Evolutionary conservation across 2,113 vertebrate genomes (phyloP), one percentile per base, ranked within the genome.

Genomic region (Epinephelus lanceolatus): DNA sequence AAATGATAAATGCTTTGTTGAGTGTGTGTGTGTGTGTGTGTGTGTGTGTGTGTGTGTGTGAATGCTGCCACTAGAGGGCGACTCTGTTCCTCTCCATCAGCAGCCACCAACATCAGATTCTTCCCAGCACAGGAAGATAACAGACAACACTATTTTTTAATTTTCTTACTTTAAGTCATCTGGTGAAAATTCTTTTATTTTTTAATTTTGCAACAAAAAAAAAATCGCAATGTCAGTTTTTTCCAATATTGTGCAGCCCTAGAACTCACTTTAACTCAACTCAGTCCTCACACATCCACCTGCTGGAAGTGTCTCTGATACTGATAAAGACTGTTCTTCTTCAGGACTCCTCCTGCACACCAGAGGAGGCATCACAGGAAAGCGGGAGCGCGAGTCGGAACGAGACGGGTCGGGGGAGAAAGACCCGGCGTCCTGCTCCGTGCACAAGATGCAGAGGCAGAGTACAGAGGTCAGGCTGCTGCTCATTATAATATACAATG

Each of bases 321-420:
- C 5, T 1, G 3, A 37, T 7, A 0, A 66, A 0, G 4, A 45
- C 42, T 40, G 4, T 27, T 74, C 5, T 49, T 25, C n/a, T 57
- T 17, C 89, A 95, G 95, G 92, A 55, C 89, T 84, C 45, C 45
- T 91, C 33, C 59, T 90, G 40, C 93, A 94, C 86, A 56, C 47
- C 60, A 86, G 90, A 88, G 89, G 90, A 19, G 42, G 84, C 27
- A 60, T 94, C 55, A 81, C 93, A 27, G 94, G 94, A 19, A 96
- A 96, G 65, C 88, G 95, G 81, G 94, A 93, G 68, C 90, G 94
- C 0, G 94, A 95, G 88, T 92, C 91, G 67, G 95, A 93, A 78
- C 89, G 91, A 0, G 92, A 94, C 1, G 62, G 84, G 1, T 69
- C 65, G 1, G 89, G 88, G 9, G 93, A 92, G 52, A 94, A 94